These are phyloP conservation scores for Phaedon cochleariae DNA, from an alignment of 2,888 invertebrate genomes.

Conservation along the genomic window DNA sequence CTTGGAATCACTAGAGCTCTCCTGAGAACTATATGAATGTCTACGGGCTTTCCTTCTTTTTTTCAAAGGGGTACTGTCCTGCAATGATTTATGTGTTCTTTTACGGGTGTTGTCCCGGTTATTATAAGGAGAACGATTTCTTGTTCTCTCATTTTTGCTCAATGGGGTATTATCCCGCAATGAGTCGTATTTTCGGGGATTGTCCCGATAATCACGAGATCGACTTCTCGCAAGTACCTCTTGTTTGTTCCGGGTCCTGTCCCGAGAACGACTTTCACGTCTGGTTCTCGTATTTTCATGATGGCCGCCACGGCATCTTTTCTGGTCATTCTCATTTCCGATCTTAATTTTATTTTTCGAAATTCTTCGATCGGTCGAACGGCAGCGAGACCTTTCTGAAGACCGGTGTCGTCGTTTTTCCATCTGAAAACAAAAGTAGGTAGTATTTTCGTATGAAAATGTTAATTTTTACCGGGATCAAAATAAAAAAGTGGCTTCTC, in stretches of 20 bases:
- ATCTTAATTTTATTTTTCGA: not conserved
- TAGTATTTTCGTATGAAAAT: not conserved
- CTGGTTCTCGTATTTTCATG: not conserved
- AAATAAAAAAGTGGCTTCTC: not conserved
- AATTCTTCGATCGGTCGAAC: not conserved
- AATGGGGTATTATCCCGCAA: not conserved
- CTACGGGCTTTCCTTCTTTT: not conserved
- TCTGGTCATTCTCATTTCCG: not conserved
- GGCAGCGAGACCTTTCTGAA: not conserved
- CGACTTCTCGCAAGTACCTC: not conserved
- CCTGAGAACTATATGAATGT: not conserved
- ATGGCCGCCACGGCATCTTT: not conserved
- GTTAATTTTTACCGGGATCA: not conserved
- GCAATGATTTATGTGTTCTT: not conserved
- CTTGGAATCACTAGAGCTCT: not conserved
- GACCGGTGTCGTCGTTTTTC: not conserved
- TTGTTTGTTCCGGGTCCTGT: not conserved
- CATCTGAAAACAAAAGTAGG: not conserved
- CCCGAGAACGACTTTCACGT: too few relatives aligned
- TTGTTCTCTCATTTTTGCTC: not conserved
- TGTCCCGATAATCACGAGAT: not conserved
- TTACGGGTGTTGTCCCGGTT: not conserved
- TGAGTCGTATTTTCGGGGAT: not conserved
- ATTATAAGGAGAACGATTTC: not conserved
- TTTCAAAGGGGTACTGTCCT: not conserved